Percentiles rank a stretch among this genome's conserved stretches.
These are phyloP conservation scores for Heterochromis multidens DNA, from an alignment of 2,113 vertebrate species.

Conservation along the genomic window DNA sequence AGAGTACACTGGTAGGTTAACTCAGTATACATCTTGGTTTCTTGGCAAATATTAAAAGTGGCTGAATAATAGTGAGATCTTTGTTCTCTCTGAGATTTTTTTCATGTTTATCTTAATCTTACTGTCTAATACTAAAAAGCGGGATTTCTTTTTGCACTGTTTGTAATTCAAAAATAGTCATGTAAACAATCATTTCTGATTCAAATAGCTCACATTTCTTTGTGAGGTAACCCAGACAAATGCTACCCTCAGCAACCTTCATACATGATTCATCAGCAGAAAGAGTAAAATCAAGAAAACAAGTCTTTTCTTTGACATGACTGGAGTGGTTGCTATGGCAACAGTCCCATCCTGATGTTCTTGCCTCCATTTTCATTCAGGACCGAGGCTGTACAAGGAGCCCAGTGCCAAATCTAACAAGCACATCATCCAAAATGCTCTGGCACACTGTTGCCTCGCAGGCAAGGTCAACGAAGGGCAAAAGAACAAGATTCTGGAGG, in stretches of 20 bases:
- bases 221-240: neutral
- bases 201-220: neutral
- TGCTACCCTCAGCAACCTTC: neutral
- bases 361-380: constrained; percentile 62
- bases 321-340: constrained; percentile 34
- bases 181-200: neutral
- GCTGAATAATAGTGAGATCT: neutral
- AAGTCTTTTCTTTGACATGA: neutral
- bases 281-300: neutral
- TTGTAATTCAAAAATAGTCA: rapidly evolving
- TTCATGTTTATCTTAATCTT: neutral
- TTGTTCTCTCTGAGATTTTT: neutral
- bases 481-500: constrained; percentile 98
- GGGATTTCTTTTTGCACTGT: neutral
- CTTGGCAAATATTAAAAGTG: neutral
- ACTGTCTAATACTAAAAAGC: neutral
- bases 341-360: constrained; percentile 1
- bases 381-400: constrained; percentile 97
- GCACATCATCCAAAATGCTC: constrained; percentile 96
- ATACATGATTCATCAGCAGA: constrained; percentile 27
- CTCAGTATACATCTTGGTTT: neutral
- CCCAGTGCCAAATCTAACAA: constrained; percentile 99
- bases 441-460: constrained; percentile 96
- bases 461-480: constrained; percentile 98
- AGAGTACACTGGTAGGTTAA: constrained; percentile 88